Percentiles rank a stretch among this genome's conserved stretches.
These are phyloP conservation scores for Andrena hattorfiana DNA, from an alignment of 2,888 invertebrate genomes.

Conservation along the genomic window DNA sequence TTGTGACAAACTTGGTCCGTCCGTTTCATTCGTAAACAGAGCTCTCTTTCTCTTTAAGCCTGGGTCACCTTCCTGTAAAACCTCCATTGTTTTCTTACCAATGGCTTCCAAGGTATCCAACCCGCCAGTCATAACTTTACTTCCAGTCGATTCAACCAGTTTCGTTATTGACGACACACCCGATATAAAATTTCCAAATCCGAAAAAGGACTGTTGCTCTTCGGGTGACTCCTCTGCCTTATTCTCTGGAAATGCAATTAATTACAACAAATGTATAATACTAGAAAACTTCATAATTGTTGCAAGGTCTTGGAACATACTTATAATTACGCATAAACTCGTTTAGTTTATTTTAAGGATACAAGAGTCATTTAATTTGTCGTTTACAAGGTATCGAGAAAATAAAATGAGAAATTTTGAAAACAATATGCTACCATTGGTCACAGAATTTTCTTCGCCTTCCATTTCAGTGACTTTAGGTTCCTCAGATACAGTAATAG, in stretches of 20 bases:
- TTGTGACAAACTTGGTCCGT: conserved; percentile 89
- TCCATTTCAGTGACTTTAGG: conserved; percentile 89
- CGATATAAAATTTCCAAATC: conserved; percentile 88
- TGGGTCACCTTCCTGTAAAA: conserved; percentile 96
- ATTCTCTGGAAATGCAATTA: conserved; percentile 60
- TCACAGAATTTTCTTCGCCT: conserved; percentile 33
- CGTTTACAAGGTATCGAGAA: background rate
- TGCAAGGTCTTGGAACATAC: background rate
- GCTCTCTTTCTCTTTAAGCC: conserved; percentile 92
- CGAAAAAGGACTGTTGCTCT: conserved; percentile 84
- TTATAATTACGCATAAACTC: background rate
- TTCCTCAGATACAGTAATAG: conserved; percentile 94
- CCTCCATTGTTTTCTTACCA: conserved; percentile 98
- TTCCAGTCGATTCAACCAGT: conserved; percentile 90
- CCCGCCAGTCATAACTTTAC: conserved; percentile 92
- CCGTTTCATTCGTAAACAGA: conserved; percentile 87
- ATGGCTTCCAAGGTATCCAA: conserved; percentile 96
- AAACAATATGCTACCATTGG: conserved; percentile 45
- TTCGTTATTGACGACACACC: conserved; percentile 88
- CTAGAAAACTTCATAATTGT: background rate
- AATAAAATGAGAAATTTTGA: background rate
- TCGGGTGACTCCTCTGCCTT: conserved; percentile 44
- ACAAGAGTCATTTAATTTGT: background rate
- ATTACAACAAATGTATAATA: conserved; percentile 6
- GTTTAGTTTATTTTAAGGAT: conserved; percentile 6